Conservation (phyloP, 2,888 invertebrate species). For the Acanthosepion pharaonis region DNA sequence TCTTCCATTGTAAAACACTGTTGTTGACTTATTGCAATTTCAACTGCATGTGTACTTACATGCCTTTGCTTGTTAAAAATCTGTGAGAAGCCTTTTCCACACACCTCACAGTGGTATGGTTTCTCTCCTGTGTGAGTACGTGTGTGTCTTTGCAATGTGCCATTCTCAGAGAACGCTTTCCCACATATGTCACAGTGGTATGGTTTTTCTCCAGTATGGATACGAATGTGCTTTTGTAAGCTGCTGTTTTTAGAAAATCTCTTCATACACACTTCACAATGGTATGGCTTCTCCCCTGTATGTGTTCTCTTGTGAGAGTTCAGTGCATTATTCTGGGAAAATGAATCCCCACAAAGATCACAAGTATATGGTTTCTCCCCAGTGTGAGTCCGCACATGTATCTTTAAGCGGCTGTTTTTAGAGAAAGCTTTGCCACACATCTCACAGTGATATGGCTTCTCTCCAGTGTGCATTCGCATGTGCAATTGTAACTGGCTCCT, state of each 20-base stretch:
- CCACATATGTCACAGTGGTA: conserved; percentile 36
- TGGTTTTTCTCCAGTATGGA: conserved; percentile 35
- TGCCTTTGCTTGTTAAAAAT: background rate
- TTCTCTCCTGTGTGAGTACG: conserved; percentile 37
- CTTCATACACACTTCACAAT: background rate
- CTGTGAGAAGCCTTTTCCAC: background rate
- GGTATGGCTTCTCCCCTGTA: conserved; percentile 36
- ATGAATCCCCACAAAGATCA: background rate
- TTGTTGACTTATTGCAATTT: too few relatives aligned
- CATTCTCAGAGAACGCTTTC: background rate
- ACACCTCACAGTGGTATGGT: conserved; percentile 35
- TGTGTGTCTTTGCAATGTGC: background rate
- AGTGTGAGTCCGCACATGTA: conserved; percentile 51
- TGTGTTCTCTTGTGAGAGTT: background rate
- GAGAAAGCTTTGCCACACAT: conserved; percentile 72
- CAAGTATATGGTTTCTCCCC: conserved; percentile 70
- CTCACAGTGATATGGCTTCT: conserved; percentile 72
- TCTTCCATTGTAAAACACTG: too few relatives aligned
- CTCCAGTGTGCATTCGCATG: conserved; percentile 74
- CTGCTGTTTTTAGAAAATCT: background rate
- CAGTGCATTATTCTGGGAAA: background rate
- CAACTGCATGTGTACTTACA: too few relatives aligned
- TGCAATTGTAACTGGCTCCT: conserved; percentile 58
- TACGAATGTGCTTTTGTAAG: background rate
- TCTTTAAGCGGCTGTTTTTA: conserved; percentile 55